Evolutionary conservation across 2,113 vertebrate species (phyloP), one percentile per base, ranked within the genome.

Genomic region (Ophthalmolycus amberensis): DNA sequence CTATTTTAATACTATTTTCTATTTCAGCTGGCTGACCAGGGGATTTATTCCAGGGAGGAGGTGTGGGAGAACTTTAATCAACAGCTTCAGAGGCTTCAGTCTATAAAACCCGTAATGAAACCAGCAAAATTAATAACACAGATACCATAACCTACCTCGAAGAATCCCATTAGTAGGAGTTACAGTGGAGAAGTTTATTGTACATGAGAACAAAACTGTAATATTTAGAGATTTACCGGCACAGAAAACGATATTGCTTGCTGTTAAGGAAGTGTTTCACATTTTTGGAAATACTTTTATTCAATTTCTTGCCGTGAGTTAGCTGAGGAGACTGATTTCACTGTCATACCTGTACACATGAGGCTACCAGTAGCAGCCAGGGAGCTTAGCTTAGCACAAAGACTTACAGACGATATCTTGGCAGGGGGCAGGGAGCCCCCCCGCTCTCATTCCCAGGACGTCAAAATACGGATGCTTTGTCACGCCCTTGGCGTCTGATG

Each of bases 41-140:
- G 76, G 77, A 83, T 86, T 83, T 74, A 83, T 83, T 87, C 46
- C 48, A 40, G 71, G 34, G 60, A 71, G 54, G 46, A 75, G 72
- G 62, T 67, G 85, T 82, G 82, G 78, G 83, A 85, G 84, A 71
- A 79, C 82, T 90, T 90, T 83, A 87, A 90, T 88, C 87, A 90
- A 85, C 83, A 88, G 83, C 70, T 83, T 86, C 71, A 82, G 79
- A 86, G 40, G 83, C 70, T 85, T 80, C 60, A 80, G 85, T 80
- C 76, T 89, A 71, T 88, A 83, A 85, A 87, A 87, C 67, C 37
- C 79, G 75, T 77, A 85, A 52, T 86, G 81, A 86, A 87, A 87
- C 67, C 65, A 63, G 74, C 18, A 52, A 74, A 81, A 67, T 58
- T 83, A 83, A 89, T 85, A 84, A 82, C 75, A 76, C 62, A 56